phyloP scores from a whole-genome alignment of 2,888 invertebrate genomes.

The Heliconius charithonia region DNA sequence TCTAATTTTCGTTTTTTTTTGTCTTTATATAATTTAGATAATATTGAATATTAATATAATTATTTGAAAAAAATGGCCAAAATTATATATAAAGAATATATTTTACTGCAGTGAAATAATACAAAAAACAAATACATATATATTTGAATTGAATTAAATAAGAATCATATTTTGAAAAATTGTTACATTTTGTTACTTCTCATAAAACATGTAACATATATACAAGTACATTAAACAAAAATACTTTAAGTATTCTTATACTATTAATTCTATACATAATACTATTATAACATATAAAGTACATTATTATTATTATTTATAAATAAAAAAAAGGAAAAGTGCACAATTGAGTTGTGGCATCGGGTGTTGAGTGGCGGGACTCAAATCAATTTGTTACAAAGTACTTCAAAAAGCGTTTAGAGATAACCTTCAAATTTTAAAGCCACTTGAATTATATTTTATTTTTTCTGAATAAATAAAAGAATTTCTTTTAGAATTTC shows the following conservation, averaged over 20 bases:
- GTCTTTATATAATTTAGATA: no score
- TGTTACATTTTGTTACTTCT: not conserved
- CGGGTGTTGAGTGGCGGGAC: no score
- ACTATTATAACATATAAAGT: constrained; percentile 1
- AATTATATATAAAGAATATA: not conserved
- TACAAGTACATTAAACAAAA: not conserved
- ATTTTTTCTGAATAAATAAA: no score
- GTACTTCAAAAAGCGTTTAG: not conserved
- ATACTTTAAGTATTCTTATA: not conserved
- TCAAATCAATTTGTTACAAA: no score
- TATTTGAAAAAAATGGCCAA: no score
- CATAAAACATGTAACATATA: not conserved
- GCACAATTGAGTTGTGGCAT: not conserved
- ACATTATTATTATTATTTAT: not conserved
- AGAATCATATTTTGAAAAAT: not conserved
- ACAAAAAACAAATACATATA: no score
- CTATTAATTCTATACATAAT: not conserved
- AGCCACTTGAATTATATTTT: no score
- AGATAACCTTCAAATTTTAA: no score
- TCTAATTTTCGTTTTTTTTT: no score
- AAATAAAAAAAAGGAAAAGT: not conserved
- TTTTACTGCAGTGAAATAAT: no score
- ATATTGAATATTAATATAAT: not conserved
- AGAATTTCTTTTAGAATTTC: no score
- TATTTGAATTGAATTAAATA: no score